Percentiles rank a stretch among this genome's conserved stretches.
Evolutionary conservation across 2,113 vertebrate species (phyloP).

Genomic region (Monarcha castaneiventris): DNA sequence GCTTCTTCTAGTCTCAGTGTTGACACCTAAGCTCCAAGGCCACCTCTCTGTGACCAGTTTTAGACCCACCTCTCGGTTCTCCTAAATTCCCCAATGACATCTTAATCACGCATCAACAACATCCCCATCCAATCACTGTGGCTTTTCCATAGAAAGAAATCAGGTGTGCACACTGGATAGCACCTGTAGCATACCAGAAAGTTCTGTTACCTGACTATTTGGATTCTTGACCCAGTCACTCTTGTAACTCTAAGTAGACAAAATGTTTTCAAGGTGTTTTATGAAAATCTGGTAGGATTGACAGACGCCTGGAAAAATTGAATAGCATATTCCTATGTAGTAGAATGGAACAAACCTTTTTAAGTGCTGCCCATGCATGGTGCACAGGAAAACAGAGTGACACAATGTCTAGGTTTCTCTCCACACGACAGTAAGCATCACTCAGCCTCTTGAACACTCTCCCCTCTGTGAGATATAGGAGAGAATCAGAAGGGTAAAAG

Average conservation of each 20-base stretch:
- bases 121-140: not conserved
- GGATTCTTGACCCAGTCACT: not conserved
- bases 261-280: not conserved
- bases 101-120: not conserved
- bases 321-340: not conserved
- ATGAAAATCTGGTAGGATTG: not conserved
- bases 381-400: not conserved
- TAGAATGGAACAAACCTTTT: not conserved
- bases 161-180: not conserved
- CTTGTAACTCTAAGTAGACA: not conserved
- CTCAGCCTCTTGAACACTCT: rapidly evolving
- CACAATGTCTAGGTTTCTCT: not conserved
- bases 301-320: not conserved
- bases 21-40: not conserved
- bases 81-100: not conserved
- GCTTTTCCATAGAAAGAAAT: not conserved
- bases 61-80: not conserved
- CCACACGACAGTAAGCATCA: not conserved
- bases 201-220: not conserved
- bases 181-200: not conserved
- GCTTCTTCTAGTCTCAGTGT: not conserved
- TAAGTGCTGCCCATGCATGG: not conserved
- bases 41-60: not conserved
- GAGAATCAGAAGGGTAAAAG: not conserved
- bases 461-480: not conserved